Evolutionary conservation across 2,888 invertebrate genomes (phyloP).

Genomic region (Eurytoma californica): DNA sequence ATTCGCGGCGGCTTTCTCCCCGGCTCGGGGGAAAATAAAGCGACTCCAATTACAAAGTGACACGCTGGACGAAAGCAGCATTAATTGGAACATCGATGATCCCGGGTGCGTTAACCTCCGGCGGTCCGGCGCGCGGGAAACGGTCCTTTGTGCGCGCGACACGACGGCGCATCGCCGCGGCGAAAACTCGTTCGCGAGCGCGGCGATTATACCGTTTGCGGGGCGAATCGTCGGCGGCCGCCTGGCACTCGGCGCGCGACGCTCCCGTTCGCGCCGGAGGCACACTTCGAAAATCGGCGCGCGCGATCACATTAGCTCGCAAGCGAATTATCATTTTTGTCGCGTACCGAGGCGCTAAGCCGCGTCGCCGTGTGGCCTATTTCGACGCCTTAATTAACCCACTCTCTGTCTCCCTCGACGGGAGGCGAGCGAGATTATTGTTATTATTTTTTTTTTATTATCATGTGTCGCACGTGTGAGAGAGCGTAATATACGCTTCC

Average conservation of each 20-base stretch:
- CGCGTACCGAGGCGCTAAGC: neutral
- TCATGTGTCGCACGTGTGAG: neutral
- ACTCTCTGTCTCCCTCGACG: neutral
- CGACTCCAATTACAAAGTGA: conserved; percentile 13
- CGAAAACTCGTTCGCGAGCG: neutral
- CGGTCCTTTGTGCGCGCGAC: conserved; percentile 10
- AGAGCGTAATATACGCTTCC: neutral
- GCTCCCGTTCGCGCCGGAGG: neutral
- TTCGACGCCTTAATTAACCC: conserved; percentile 8
- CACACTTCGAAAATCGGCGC: neutral
- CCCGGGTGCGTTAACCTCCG: conserved; percentile 7
- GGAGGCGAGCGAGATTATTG: too few relatives aligned
- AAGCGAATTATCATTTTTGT: neutral
- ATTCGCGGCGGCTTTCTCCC: neutral
- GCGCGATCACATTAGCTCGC: neutral
- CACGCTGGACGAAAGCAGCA: conserved; percentile 1
- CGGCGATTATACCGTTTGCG: neutral
- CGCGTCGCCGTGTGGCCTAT: neutral
- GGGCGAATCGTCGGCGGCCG: neutral
- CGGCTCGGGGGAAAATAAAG: neutral
- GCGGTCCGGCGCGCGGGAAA: neutral
- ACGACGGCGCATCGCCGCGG: neutral
- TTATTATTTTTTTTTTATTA: neutral
- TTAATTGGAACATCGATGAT: conserved; percentile 15
- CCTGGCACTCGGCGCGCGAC: neutral